Evolutionary conservation across 2,113 vertebrate species (phyloP), one percentile per base, ranked within the genome.

Genomic region (Brachypodius melanocephalos): DNA sequence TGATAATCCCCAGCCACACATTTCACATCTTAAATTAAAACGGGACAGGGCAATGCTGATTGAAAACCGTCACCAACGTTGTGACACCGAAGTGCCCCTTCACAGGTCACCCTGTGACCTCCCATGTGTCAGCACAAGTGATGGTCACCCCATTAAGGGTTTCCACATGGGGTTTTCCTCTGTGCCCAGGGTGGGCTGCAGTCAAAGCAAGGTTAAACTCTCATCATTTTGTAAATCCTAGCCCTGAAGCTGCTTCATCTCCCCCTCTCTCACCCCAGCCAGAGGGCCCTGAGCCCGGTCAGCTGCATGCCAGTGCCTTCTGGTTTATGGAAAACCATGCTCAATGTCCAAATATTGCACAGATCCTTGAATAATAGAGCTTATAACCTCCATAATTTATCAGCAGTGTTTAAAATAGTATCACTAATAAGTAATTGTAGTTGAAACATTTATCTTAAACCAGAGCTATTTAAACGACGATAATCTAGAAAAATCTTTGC

Each of bases 51-150:
- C 62, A 28, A 31, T 8, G 55, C 46, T 34, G 45, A 5, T 45
- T 46, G 12, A 57, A 19, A 36, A 15, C 5, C 5, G 11, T 16
- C 55, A 8, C 31, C 26, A 17, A 2, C 3, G 20, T 1, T 8
- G n/a, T 55, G 82, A n/a, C 9, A 28, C 52, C 66, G 0, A 28
- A 19, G 48, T 6, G 43, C 26, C 43, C 31, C 6, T 5, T 52
- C 52, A n/a, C n/a, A n/a, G n/a, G n/a, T n/a, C n/a, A 54, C 67
- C 67, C 71, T 0, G 8, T 20, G 45, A 76, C 62, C 16, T 10
- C 0, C 1, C 28, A 1, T 1, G 38, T 38, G 22, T 0, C 81
- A 89, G 42, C 61, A 67, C 5, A 1, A 75, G 51, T 0, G n/a
- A 62, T 2, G 8, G 3, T 2, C 51, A 26, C 29, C 12, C 38